Percentiles rank a stretch among this genome's conserved stretches.
These are phyloP conservation scores for Volucella zonaria DNA, from an alignment of 2,888 invertebrate species.

Conservation along the genomic window DNA sequence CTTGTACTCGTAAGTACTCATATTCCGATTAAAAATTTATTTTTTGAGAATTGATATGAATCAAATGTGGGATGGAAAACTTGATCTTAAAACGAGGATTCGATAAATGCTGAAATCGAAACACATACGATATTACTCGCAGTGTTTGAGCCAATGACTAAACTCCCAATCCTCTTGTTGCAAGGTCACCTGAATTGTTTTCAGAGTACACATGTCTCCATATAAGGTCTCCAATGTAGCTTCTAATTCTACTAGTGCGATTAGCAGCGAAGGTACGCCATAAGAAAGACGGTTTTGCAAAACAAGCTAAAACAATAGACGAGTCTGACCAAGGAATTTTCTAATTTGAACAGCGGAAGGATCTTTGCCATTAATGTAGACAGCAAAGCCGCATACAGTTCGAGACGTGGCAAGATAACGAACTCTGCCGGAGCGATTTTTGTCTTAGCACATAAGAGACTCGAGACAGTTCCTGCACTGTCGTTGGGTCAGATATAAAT, in stretches of 20 bases:
- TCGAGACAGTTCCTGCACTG: too few species aligned
- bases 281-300: too few species aligned
- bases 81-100: too few species aligned
- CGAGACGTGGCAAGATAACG: conserved; percentile 29
- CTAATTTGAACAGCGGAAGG: conserved; percentile 10
- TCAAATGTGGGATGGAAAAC: too few species aligned
- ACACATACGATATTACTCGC: not conserved
- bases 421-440: conserved; percentile 23
- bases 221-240: too few species aligned
- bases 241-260: conserved; percentile 30
- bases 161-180: too few species aligned
- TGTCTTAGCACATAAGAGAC: conserved; percentile 16
- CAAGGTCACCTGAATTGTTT: too few species aligned
- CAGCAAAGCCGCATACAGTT: conserved; percentile 10
- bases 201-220: too few species aligned
- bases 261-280: conserved; percentile 65
- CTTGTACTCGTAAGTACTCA: too few species aligned
- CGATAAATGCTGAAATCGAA: too few species aligned
- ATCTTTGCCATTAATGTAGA: conserved; percentile 19
- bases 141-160: conserved; percentile 26
- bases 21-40: not conserved
- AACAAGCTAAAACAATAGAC: conserved; percentile 43
- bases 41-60: too few species aligned
- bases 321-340: conserved; percentile 39
- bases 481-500: too few species aligned